Evolutionary conservation across 2,113 vertebrate species (phyloP).

Genomic region (Tonatia bakeri): DNA sequence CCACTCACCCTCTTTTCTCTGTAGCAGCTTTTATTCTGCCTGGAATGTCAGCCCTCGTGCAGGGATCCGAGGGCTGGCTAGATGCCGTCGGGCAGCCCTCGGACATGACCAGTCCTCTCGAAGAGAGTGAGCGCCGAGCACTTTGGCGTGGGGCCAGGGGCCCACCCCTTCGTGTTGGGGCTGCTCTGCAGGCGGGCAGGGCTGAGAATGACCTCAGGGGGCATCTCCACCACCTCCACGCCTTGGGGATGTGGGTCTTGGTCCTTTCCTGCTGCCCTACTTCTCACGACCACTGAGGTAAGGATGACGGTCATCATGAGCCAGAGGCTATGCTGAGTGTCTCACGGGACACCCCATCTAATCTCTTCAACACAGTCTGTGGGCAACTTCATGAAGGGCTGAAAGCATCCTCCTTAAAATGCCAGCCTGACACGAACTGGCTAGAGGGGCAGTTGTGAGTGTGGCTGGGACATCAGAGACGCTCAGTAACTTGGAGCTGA

Average conservation of each 20-base stretch:
- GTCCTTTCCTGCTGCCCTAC: not conserved
- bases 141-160: not conserved
- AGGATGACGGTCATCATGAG: not conserved
- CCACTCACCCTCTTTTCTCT: not conserved
- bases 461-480: not conserved
- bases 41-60: not conserved
- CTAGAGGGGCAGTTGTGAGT: not conserved
- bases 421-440: not conserved
- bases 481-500: not conserved
- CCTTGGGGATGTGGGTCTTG: not conserved
- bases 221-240: accelerated
- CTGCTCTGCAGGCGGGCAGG: not conserved
- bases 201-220: not conserved
- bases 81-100: not conserved
- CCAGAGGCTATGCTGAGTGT: not conserved
- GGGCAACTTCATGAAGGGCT: not conserved
- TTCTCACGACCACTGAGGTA: not conserved
- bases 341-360: not conserved
- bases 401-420: not conserved
- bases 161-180: not conserved
- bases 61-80: not conserved
- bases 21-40: not conserved
- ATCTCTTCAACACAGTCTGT: not conserved
- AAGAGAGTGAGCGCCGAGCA: not conserved
- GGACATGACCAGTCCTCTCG: not conserved